phyloP scores from a whole-genome alignment of 92 coral and sea anemone genomes.

The Virgularia gustaviana region DNA sequence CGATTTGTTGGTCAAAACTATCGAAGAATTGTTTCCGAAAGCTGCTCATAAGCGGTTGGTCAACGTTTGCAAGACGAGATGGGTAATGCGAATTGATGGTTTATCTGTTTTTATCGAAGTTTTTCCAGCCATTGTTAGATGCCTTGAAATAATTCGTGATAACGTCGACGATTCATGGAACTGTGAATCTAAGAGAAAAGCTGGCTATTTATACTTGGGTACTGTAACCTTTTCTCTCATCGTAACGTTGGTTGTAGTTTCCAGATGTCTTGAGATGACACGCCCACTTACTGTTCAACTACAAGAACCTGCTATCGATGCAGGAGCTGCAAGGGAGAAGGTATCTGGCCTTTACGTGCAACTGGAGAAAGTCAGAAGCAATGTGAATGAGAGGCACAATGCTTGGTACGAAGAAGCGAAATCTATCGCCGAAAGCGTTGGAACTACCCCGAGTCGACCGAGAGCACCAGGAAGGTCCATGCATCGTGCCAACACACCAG shows the following conservation, averaged over 20 bases:
- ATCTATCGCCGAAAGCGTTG: slow-evolving; percentile 3
- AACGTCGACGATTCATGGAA: slow-evolving; percentile 24
- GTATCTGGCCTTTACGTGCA: neutral
- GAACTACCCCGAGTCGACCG: neutral
- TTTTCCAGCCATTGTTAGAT: slow-evolving; percentile 28
- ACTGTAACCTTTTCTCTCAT: neutral
- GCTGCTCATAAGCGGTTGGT: slow-evolving; percentile 43
- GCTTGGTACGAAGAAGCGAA: slow-evolving; percentile 17
- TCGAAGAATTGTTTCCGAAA: slow-evolving; percentile 45
- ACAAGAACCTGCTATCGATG: slow-evolving; percentile 1
- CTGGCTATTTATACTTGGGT: neutral
- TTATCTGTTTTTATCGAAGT: slow-evolving; percentile 52
- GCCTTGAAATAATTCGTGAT: slow-evolving; percentile 9
- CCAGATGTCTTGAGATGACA: slow-evolving; percentile 13
- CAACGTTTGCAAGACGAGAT: slow-evolving; percentile 50
- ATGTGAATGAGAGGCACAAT: neutral
- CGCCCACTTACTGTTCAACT: slow-evolving; percentile 25
- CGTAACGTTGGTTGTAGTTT: slow-evolving; percentile 9
- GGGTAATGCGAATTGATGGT: slow-evolving; percentile 55
- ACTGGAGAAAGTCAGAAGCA: neutral
- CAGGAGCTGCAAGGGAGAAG: slow-evolving; percentile 17
- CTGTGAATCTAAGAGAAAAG: slow-evolving; percentile 1
- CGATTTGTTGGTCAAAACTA: slow-evolving; percentile 38
- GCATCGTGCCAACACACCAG: slow-evolving; percentile 41
- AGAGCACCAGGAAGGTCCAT: neutral